phyloP scores from a whole-genome alignment of 1,140 invertebrate genomes.

The Muscidifurax raptorellus region DNA sequence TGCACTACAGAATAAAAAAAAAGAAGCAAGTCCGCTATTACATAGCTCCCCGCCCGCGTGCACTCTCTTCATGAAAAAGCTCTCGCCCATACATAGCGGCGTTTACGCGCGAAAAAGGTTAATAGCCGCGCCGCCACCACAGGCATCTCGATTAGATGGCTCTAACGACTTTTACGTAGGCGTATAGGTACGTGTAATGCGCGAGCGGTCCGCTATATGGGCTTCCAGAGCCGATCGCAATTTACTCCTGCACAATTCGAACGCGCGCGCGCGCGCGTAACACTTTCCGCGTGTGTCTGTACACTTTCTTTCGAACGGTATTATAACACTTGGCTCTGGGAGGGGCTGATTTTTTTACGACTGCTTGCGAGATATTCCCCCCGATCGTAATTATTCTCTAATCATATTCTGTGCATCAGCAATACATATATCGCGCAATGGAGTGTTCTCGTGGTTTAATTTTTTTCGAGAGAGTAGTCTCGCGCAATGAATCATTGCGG shows the following conservation, averaged over 20 bases:
- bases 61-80: not conserved
- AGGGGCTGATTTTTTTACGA: not conserved
- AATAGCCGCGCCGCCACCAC: constrained; percentile 21
- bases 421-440: no score
- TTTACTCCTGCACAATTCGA: not conserved
- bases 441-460: no score
- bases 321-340: not conserved
- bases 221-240: not conserved
- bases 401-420: no score
- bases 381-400: no score
- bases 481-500: not conserved
- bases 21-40: not conserved
- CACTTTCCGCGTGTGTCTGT: not conserved
- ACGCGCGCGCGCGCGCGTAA: not conserved
- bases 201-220: no score
- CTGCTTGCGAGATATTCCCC: not conserved
- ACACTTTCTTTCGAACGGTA: not conserved
- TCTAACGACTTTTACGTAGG: not conserved
- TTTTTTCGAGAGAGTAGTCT: not conserved
- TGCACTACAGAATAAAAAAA: not conserved
- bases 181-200: not conserved
- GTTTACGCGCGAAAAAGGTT: constrained; percentile 25
- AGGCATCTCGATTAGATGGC: constrained; percentile 30
- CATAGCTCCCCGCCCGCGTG: no score
- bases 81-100: not conserved